Conservation (phyloP, 2,797 vertebrate species). For the Coccyzus lansbergi region DNA sequence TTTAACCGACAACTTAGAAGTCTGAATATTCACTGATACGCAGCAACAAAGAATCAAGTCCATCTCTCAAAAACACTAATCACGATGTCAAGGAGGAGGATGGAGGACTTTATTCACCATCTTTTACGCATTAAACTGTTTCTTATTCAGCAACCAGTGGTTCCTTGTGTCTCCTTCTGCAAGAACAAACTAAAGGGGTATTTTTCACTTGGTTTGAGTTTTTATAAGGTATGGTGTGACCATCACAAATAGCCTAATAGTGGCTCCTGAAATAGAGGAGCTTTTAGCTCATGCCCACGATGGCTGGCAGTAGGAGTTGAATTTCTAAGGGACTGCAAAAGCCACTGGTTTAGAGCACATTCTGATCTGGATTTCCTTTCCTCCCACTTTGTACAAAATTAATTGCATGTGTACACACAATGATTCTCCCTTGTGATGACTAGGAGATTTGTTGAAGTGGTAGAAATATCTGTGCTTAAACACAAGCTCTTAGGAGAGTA, state of each 20-base stretch:
- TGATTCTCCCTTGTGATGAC: conserved; percentile 14
- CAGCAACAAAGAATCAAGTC: background rate
- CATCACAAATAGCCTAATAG: background rate
- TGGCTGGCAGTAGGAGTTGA: background rate
- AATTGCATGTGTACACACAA: background rate
- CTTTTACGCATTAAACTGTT: background rate
- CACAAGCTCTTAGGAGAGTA: background rate
- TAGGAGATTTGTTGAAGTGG: background rate
- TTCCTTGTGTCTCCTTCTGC: background rate
- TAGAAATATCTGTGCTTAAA: conserved; percentile 9
- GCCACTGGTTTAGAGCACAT: background rate
- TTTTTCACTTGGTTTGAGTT: background rate
- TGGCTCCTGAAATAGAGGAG: background rate
- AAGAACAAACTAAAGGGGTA: background rate
- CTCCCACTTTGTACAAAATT: conserved; percentile 46
- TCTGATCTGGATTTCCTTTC: background rate
- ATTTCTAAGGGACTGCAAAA: conserved; percentile 27
- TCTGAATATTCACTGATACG: background rate
- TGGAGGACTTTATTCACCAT: background rate
- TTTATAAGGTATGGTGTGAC: background rate
- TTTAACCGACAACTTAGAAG: background rate
- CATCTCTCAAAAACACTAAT: background rate
- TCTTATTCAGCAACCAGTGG: background rate
- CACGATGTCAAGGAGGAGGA: background rate
- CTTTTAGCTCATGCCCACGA: background rate